Base-by-base conservation (phyloP, 2,888 invertebrate species). In the Epinotia nisella region DNA sequence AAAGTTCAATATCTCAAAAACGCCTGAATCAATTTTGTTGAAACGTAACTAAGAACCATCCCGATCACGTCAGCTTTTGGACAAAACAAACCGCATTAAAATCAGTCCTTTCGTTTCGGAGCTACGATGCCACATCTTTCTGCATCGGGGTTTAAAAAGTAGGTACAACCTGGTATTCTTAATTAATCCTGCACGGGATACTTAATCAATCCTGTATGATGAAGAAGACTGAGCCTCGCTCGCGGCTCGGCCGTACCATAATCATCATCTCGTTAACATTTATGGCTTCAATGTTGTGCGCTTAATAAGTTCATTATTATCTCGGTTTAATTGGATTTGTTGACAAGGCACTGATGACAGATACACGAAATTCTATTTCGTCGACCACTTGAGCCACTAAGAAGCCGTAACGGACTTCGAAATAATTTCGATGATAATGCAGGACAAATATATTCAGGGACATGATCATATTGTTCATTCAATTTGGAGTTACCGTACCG, bases 221-320 rank as follows among this genome's bases (percentile, higher is more conserved):
- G 24, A 45, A 45, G 45, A 9, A 41, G 21, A 61, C 21, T 9
- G 4, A 9, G n/a, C 19, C 58, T 29, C 58, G 35, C 15, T 13
- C 41, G 17, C 19, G 39, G 19, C 39, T 19, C 5, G 60, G 17
- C 17, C n/a, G n/a, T n/a, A n/a, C n/a, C n/a, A n/a, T n/a, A n/a
- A n/a, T n/a, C n/a, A n/a, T n/a, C n/a, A n/a, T n/a, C n/a, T 66
- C 55, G 55, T 56, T 41, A 66, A 56, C 66, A 66, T 56, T 56
- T 66, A 56, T 41, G 11, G 21, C 24, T 56, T 56, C 55, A 56
- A 56, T 56, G 56, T 56, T 66, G 65, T 24, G 55, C 11, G 55
- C 55, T 66, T 56, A 66, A 65, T 64, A 35, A 65, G 65, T 56
- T n/a, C 66, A 66, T 66, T 66, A 55, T 64, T 41, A 66, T 66